These are phyloP conservation scores for Drosophila leontia DNA, from an alignment of 1,140 invertebrate species.

Conservation along the genomic window DNA sequence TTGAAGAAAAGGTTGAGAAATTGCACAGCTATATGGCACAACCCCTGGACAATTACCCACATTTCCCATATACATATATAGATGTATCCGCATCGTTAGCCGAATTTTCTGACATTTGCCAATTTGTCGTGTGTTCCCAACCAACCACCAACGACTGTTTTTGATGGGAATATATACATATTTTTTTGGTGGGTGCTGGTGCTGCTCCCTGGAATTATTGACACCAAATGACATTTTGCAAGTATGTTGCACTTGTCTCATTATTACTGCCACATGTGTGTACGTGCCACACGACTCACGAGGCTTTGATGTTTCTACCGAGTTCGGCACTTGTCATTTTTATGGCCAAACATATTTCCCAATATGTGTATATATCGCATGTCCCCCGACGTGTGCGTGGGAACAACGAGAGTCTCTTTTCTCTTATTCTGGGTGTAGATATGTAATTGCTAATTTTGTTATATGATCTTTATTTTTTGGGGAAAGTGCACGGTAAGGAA, in stretches of 20 bases:
- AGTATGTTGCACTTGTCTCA: constrained; percentile 83
- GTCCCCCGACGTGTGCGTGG: constrained; percentile 43
- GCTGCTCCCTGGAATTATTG: constrained; percentile 63
- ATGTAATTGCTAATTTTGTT: constrained; percentile 77
- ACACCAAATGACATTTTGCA: constrained; percentile 79
- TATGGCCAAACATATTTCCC: constrained; percentile 69
- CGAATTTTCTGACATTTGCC: constrained; percentile 44
- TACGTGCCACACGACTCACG: constrained; percentile 66
- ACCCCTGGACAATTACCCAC: constrained; percentile 28
- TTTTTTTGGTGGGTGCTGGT: constrained; percentile 28
- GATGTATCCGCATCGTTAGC: constrained; percentile 56
- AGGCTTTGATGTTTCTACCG: constrained; percentile 62
- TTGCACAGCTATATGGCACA: not conserved
- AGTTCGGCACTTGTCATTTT: constrained; percentile 79
- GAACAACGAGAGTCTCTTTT: constrained; percentile 24
- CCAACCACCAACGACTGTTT: constrained; percentile 62
- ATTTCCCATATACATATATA: not conserved
- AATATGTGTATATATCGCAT: constrained; percentile 28
- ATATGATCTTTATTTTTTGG: constrained; percentile 53
- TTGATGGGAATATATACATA: constrained; percentile 29
- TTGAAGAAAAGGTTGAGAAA: constrained; percentile 20
- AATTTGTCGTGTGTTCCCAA: constrained; percentile 15
- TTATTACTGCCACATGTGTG: constrained; percentile 80
- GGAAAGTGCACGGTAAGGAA: not conserved
- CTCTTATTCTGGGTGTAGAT: constrained; percentile 67